A percentile compares a stretch with the other conserved stretches of the same genome.
Conservation (phyloP, 2,113 vertebrate genomes). For the Periophthalmodon schlosseri region DNA sequence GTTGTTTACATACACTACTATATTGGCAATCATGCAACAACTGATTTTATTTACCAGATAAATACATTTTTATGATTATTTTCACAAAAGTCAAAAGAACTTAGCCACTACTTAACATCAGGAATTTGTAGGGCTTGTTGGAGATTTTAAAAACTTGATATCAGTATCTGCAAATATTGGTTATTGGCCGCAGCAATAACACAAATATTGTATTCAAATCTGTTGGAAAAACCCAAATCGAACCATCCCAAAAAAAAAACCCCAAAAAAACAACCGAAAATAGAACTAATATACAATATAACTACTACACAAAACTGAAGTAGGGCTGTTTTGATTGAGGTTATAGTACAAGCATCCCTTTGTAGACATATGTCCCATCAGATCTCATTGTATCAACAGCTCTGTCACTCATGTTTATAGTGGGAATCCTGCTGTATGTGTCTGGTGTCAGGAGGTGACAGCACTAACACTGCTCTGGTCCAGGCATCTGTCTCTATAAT, state of each 20-base stretch:
- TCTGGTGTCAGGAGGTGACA: slow-evolving; percentile 33
- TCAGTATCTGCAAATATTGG: no score
- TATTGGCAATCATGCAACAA: not conserved
- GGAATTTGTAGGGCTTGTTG: not conserved
- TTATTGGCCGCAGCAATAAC: no score
- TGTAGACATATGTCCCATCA: not conserved
- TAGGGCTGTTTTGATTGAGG: no score
- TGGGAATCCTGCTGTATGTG: slow-evolving; percentile 8
- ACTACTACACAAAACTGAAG: no score
- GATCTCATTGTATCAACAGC: not conserved
- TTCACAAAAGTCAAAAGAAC: no score
- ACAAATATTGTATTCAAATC: no score
- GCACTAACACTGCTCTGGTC: slow-evolving; percentile 34
- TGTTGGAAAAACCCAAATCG: no score
- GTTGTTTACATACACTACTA: no score
- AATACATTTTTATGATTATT: not conserved
- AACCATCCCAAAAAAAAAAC: no score
- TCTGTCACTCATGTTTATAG: slow-evolving; percentile 18
- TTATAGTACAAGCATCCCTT: not conserved
- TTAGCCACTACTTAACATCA: no score
- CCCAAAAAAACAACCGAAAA: no score
- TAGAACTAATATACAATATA: no score
- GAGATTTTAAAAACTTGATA: not conserved
- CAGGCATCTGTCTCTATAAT: slow-evolving; percentile 49
- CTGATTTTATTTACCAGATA: not conserved